A percentile compares a stretch with the other conserved stretches of the same genome.
Conservation (phyloP, 1,140 invertebrate genomes). For the Ruditapes philippinarum region DNA sequence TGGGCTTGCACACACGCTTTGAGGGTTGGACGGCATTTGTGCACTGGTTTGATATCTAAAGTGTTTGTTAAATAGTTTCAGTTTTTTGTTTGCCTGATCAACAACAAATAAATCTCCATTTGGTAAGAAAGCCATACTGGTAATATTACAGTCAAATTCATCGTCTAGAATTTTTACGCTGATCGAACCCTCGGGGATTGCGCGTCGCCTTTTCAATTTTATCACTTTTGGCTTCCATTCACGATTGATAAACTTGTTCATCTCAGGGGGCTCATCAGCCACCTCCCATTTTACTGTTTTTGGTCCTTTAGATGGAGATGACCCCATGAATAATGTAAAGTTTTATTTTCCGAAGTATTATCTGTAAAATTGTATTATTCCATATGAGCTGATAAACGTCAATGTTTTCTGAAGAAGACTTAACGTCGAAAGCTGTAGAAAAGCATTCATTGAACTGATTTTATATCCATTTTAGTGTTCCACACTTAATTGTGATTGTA, state of each 20-base stretch:
- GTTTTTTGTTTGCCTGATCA: constrained; percentile 47
- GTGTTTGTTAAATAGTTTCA: constrained; percentile 53
- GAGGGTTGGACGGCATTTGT: constrained; percentile 41
- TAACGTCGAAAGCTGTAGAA: no score
- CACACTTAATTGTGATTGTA: no score
- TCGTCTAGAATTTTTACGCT: constrained; percentile 39
- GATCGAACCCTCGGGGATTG: constrained; percentile 32
- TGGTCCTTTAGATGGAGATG: neutral
- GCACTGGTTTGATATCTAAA: constrained; percentile 26
- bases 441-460: no score
- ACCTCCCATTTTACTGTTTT: constrained; percentile 21
- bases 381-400: no score
- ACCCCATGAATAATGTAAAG: neutral
- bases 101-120: constrained; percentile 52
- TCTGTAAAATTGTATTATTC: no score
- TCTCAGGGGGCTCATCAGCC: constrained; percentile 11
- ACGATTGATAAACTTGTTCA: constrained; percentile 40
- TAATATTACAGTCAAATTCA: constrained; percentile 45
- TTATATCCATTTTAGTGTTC: no score
- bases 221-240: constrained; percentile 58
- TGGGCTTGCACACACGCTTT: neutral
- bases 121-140: constrained; percentile 34
- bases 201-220: neutral
- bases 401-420: no score
- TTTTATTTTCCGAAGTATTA: no score